Base-by-base conservation (phyloP, 1,140 invertebrate genomes). In the Eriosoma lanigerum region DNA sequence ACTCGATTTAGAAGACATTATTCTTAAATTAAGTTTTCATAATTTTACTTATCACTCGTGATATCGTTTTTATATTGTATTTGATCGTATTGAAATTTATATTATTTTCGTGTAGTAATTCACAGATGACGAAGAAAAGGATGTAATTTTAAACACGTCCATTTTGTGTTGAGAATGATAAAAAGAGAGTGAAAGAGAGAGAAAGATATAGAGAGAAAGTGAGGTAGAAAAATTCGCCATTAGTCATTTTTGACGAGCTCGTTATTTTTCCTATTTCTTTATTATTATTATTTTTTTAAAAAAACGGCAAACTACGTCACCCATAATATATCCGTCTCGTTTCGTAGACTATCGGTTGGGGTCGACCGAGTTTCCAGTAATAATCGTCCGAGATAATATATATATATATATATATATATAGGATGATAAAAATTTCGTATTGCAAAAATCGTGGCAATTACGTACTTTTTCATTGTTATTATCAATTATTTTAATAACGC, bases 221-320 rank as follows among this genome's bases (percentile, higher is more conserved):
- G 3, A 8, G 8, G 9, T 19, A n/a, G n/a, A n/a, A n/a, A 66
- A 19, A 44, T 19, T 44, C n/a, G 21, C 64, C 60, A 66, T 66
- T 62, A 50, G 64, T 66, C 46, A 66, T 81, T 62, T 66, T 52
- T 81, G 78, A 66, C 46, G 64, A 62, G 46, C 64, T 62, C 48
- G 48, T 73, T 73, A 73, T 73, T 73, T 73, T 73, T 26, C 46
- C 44, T 68, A n/a, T n/a, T n/a, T n/a, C n/a, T n/a, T n/a, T 46
- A 15, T 46, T 44, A n/a, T 44, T 68, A 24, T 68, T 62, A 62
- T 17, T 3, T 19, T n/a, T n/a, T n/a, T n/a, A n/a, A n/a, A n/a
- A n/a, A n/a, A 15, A 3, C 26, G 17, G 21, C 15, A 46, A 19
- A 66, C n/a, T 29, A n/a, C 29, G 19, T 29, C 17, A 8, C 10